Base-by-base conservation (phyloP, 2,113 vertebrate genomes). In the Eurypyga helias region DNA sequence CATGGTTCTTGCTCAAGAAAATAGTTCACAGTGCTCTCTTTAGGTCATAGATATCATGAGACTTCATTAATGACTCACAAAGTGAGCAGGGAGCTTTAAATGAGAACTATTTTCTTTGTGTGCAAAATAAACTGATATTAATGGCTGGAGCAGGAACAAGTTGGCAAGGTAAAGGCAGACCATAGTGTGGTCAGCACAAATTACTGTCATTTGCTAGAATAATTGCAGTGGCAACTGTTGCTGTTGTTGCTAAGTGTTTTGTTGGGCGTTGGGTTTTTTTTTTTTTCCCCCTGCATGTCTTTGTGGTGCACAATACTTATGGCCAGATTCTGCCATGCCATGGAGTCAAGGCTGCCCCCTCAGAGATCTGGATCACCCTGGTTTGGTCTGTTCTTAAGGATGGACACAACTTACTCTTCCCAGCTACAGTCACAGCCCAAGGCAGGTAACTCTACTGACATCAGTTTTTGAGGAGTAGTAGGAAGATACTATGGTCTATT, bases 171-270 rank as follows among this genome's bases (percentile, higher is more conserved):
- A 84, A 11, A 89, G 41, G 52, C 86, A 92, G 89, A 93, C 92
- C 86, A 94, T 52, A 92, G 83, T 79, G 90, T 76, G 90, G 91
- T 89, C 95, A 96, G 65, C 77, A 89, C 80, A 87, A 67, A 97
- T 95, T 78, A 93, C 65, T 91, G 90, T 89, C 93, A 84, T 96
- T 96, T 95, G 73, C 65, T 76, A 52, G 41, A 96, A 91, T 96
- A 95, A 96, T 79, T 95, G 80, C 90, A 96, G 75, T 83, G 93
- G 95, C 86, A 96, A 96, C 90, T 95, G 73, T 93, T 90, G 81
- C 69, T 96, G 77, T 89, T 95, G 90, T 89, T 94, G 89, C 80
- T 92, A 89, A 90, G 85, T 90, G n/a, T 18, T 0, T 9, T 41
- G 41, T 10, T n/a, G n/a, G n/a, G n/a, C n/a, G n/a, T n/a, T n/a